Evolutionary conservation across 2,888 invertebrate genomes (phyloP), one percentile per base, ranked within the genome.

Genomic region (Boloria selene): DNA sequence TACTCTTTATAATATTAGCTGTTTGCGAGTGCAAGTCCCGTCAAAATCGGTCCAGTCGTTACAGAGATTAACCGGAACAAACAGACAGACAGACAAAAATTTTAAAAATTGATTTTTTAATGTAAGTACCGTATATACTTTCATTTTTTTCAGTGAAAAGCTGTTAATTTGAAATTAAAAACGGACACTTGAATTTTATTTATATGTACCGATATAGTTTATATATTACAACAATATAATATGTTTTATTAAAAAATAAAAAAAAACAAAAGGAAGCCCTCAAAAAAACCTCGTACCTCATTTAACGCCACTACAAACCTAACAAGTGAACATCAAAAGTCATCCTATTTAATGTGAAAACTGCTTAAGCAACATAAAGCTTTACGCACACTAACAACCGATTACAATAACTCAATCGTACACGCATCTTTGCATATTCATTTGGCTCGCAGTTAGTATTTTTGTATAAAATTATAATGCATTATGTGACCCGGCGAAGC

Each of bases 391-490:
- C 88, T 54, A 52, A 16, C 74, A 67, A 52, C 59, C 58, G 74
- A 81, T 79, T 79, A 90, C 91, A 90, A 91, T 91, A 91, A 90
- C 90, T 90, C 91, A 90, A 90, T 90, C 84, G 80, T 76, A 88
- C 78, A 80, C 83, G 80, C 82, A 79, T 80, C 77, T 85, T 88
- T 92, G 91, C 91, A 92, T 92, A 92, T 92, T 92, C 91, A 92
- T 92, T 88, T 83, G 83, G 78, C 78, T 83, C 80, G 86, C 84
- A 86, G 82, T 89, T 86, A 86, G 90, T 91, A 90, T 91, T 90
- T 88, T 90, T 90, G 90, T 92, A 91, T 91, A 87, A 91, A 90
- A 91, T 92, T 90, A 92, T 92, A 92, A 91, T 90, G 89, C 88
- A 90, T 90, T 89, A 90, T 88, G 84, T 85, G 88, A 88, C 86